Evolutionary conservation across 1,140 invertebrate genomes (phyloP).

Genomic region (Sycophaga agraensis): DNA sequence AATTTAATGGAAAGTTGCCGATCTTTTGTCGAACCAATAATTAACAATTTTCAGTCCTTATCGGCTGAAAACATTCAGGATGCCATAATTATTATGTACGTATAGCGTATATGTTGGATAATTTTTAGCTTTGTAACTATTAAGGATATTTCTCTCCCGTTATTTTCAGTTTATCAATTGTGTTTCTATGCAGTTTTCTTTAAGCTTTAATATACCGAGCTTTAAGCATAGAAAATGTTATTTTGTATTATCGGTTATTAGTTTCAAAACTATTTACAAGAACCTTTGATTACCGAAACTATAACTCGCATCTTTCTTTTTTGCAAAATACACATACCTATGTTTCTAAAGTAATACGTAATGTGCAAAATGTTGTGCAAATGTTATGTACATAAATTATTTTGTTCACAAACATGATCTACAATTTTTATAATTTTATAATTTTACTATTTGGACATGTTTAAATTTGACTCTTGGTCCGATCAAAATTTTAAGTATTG

Average conservation of each 20-base stretch:
- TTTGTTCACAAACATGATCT: neutral
- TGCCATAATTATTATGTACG: constrained; percentile 28
- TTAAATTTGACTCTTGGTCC: too few species aligned
- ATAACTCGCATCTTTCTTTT: neutral
- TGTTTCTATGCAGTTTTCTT: neutral
- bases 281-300: neutral
- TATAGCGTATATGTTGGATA: constrained; percentile 19
- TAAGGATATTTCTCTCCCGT: neutral
- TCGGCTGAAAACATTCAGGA: constrained; percentile 18
- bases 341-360: constrained; percentile 24
- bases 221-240: neutral
- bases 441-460: too few species aligned
- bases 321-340: constrained; percentile 21
- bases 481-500: too few species aligned
- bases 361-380: constrained; percentile 13
- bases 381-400: neutral
- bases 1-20: constrained; percentile 6
- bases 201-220: neutral
- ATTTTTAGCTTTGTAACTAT: constrained; percentile 18
- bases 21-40: constrained; percentile 8
- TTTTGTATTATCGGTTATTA: too few species aligned
- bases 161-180: too few species aligned
- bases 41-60: constrained; percentile 13
- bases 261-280: too few species aligned
- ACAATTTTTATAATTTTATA: too few species aligned